Evolutionary conservation across 30 jellyfish, hydroid and myxozoan species (phyloP).

Genomic region (Aurelia sp.): DNA sequence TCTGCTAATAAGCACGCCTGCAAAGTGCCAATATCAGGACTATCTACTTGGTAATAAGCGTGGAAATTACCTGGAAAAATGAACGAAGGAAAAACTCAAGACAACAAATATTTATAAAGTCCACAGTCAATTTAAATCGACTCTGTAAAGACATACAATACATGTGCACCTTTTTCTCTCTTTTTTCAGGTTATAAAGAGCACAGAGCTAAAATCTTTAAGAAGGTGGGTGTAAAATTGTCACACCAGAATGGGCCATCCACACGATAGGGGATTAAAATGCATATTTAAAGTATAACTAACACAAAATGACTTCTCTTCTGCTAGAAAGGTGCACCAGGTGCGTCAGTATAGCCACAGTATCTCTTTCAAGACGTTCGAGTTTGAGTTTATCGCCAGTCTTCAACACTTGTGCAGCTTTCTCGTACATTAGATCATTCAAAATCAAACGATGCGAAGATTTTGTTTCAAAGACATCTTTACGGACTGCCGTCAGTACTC

Average conservation of each 20-base stretch:
- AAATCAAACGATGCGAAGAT: background rate
- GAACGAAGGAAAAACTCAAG: background rate
- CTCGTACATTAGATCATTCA: conserved; percentile 20
- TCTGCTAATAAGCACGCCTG: conserved; percentile 21
- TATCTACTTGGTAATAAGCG: conserved; percentile 5
- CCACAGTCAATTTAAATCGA: no score
- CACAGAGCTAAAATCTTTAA: no score
- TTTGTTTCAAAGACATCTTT: background rate
- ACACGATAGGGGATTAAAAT: no score
- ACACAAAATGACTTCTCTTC: background rate
- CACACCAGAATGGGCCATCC: no score
- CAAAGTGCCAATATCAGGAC: conserved; percentile 24
- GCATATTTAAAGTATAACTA: background rate
- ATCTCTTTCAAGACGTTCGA: conserved; percentile 13
- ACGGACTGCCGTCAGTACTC: conserved; percentile 26
- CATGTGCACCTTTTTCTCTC: no score
- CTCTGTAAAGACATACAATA: background rate
- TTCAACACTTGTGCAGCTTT: background rate
- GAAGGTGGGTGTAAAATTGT: no score
- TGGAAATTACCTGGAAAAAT: conserved; percentile 28
- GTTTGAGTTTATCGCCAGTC: background rate
- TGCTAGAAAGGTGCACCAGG: background rate
- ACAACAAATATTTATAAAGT: background rate
- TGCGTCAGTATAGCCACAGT: conserved; percentile 6
- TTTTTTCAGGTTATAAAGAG: no score